Evolutionary conservation across 2,797 vertebrate genomes (phyloP).

Genomic region (Tragelaphus eurycerus): DNA sequence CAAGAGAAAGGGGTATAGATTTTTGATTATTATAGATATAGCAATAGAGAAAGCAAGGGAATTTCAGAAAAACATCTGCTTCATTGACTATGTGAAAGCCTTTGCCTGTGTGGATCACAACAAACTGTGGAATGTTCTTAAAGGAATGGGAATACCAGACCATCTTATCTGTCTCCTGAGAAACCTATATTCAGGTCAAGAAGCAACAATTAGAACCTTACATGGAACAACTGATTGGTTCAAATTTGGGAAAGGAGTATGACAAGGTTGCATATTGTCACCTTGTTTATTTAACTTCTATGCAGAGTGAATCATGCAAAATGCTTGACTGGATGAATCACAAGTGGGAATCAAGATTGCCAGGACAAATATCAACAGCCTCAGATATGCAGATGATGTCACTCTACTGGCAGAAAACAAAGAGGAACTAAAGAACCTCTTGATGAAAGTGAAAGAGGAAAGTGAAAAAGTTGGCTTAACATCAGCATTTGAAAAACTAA

Average conservation of each 20-base stretch:
- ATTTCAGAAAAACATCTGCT: background rate
- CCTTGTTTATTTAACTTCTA: background rate
- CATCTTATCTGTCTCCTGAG: background rate
- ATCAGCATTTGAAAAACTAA: background rate
- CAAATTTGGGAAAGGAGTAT: background rate
- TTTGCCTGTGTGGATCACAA: background rate
- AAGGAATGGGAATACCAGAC: background rate
- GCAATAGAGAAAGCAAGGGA: background rate
- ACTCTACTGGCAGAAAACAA: background rate
- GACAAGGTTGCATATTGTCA: background rate
- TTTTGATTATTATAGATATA: background rate
- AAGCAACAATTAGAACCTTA: background rate
- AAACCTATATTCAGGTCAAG: background rate
- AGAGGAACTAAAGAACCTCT: background rate
- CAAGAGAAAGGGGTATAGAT: background rate
- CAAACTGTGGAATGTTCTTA: background rate
- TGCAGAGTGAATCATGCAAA: background rate
- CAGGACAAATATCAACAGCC: background rate
- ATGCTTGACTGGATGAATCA: background rate
- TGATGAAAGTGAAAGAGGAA: background rate
- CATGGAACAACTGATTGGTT: background rate
- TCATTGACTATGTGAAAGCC: background rate
- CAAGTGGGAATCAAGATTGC: background rate
- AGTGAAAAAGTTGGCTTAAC: background rate
- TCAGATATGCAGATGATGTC: background rate